Percentiles rank a stretch among this genome's conserved stretches.
Conservation (phyloP, 1,140 invertebrate genomes). For the Zaprionus tsacasi region DNA sequence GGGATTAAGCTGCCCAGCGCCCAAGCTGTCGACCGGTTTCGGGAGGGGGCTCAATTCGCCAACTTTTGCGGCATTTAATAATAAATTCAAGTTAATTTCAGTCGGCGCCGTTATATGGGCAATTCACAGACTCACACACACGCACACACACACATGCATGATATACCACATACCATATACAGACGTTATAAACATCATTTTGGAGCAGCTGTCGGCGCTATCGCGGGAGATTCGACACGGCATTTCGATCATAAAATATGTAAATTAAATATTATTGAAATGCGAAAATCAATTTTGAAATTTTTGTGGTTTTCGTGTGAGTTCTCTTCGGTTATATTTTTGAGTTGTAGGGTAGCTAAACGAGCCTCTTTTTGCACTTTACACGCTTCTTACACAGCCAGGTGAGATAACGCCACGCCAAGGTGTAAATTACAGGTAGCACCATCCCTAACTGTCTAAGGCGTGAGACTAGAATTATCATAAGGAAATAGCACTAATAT, state of each 20-base stretch:
- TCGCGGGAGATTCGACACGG: constrained; percentile 17
- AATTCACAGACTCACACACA: constrained; percentile 24
- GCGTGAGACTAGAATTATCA: not conserved
- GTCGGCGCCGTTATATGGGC: constrained; percentile 76
- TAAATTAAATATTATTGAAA: constrained; percentile 43
- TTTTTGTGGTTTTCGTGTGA: constrained; percentile 27
- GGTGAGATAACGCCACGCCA: not conserved
- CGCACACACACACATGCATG: not conserved
- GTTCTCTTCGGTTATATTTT: not conserved
- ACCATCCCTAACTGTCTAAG: not conserved
- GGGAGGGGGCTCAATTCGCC: constrained; percentile 10
- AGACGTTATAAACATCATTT: not conserved
- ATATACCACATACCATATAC: constrained; percentile 6
- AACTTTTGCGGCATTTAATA: constrained; percentile 54
- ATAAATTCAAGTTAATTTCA: constrained; percentile 79
- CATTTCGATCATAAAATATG: constrained; percentile 27
- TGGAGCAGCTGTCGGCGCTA: constrained; percentile 9
- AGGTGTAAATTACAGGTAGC: not conserved
- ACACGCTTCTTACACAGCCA: not conserved
- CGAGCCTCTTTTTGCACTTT: not conserved
- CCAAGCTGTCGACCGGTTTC: constrained; percentile 57
- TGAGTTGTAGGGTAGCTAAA: not conserved
- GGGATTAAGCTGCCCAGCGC: constrained; percentile 10
- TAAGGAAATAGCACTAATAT: not conserved
- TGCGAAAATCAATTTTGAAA: constrained; percentile 38